A percentile compares a stretch with the other conserved stretches of the same genome.
Conservation (phyloP, 1,140 invertebrate species). For the Bombyx mandarina region DNA sequence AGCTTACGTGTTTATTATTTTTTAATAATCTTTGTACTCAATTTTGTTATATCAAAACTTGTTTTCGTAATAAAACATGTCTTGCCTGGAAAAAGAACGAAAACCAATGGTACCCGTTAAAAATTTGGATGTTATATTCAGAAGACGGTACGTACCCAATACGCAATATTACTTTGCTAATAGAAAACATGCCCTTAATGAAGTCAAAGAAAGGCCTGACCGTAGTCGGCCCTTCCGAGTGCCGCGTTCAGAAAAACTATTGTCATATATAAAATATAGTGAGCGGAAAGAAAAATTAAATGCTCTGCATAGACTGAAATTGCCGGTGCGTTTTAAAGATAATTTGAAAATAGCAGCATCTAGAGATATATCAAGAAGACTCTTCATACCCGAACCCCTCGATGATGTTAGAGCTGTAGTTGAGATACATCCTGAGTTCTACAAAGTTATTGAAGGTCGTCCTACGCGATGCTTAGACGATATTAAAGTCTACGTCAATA, state of each 20-base stretch:
- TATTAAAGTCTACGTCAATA: slow-evolving; percentile 71
- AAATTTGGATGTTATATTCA: slow-evolving; percentile 55
- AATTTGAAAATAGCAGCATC: slow-evolving; percentile 49
- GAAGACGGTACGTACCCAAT: slow-evolving; percentile 51
- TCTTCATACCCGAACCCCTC: slow-evolving; percentile 50
- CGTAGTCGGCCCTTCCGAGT: slow-evolving; percentile 31
- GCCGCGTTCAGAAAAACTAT: slow-evolving; percentile 50
- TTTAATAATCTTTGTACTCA: not conserved
- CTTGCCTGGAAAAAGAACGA: slow-evolving; percentile 42
- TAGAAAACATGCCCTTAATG: slow-evolving; percentile 37
- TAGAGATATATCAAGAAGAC: slow-evolving; percentile 54
- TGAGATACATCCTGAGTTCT: slow-evolving; percentile 77
- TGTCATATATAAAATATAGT: slow-evolving; percentile 63
- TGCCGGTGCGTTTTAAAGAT: slow-evolving; percentile 52
- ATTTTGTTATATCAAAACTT: slow-evolving; percentile 4
- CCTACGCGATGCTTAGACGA: slow-evolving; percentile 72
- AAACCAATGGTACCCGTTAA: slow-evolving; percentile 58
- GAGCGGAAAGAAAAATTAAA: slow-evolving; percentile 49
- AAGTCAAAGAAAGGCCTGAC: slow-evolving; percentile 21
- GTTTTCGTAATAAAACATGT: slow-evolving; percentile 28
- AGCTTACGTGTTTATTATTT: not conserved
- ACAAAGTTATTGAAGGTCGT: slow-evolving; percentile 73
- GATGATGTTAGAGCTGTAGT: slow-evolving; percentile 66
- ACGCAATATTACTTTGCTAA: slow-evolving; percentile 60
- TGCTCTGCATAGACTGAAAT: slow-evolving; percentile 27